phyloP scores from a whole-genome alignment of 2,113 vertebrate species.

The Ariopsis seemanni region DNA sequence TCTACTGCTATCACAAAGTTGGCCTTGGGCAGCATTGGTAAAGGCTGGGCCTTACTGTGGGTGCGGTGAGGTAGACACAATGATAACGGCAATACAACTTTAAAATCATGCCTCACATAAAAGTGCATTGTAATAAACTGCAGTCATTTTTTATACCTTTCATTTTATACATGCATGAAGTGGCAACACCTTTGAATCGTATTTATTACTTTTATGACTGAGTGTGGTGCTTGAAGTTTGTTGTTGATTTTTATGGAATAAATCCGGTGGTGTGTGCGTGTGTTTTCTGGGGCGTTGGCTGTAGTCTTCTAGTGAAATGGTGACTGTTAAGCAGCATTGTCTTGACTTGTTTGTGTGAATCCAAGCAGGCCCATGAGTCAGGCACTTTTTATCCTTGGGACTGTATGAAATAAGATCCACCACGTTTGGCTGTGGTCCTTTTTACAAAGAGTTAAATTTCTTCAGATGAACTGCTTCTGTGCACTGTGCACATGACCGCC shows the following conservation, averaged over 20 bases:
- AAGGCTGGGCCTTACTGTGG: conserved; percentile 1
- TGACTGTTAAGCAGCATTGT: conserved; percentile 36
- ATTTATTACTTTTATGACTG: neutral
- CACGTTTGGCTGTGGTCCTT: neutral
- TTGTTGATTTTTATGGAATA: neutral
- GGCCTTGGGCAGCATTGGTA: neutral
- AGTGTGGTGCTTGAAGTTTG: neutral
- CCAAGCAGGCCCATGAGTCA: neutral
- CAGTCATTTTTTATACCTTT: neutral
- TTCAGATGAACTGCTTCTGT: neutral
- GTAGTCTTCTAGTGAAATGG: conserved; percentile 13
- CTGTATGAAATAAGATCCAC: neutral
- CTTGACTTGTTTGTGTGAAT: conserved; percentile 45
- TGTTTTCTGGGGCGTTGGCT: conserved; percentile 37
- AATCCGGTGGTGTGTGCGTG: conserved; percentile 1
- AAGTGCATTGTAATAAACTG: neutral
- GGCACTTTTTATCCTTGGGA: neutral
- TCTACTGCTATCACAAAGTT: conserved; percentile 3
- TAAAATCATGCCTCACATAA: conserved; percentile 11
- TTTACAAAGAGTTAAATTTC: neutral
- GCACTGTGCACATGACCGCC: neutral
- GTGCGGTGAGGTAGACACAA: conserved; percentile 24
- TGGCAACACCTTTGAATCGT: neutral
- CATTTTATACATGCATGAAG: neutral
- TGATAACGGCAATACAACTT: conserved; percentile 19